Base-by-base conservation (phyloP, 2,888 invertebrate species). In the Drosophila mimetica region DNA sequence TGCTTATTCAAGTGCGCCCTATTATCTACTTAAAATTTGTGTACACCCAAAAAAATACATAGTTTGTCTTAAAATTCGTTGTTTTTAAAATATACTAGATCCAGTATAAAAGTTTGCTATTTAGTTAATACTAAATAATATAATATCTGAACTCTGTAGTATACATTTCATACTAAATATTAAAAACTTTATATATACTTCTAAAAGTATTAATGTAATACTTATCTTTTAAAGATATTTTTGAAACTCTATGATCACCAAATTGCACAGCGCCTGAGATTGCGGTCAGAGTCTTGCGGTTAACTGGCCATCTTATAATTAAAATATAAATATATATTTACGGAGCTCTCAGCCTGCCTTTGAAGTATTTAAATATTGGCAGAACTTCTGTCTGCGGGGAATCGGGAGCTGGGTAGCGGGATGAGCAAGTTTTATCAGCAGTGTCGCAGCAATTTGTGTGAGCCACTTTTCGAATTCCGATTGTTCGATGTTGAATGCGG, bases 391-490 rank as follows among this genome's bases (percentile, higher is more conserved):
- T 37, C 42, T 58, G 16, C n/a, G 3, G 16, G 9, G 44, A 30
- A 4, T 1, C 11, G 11, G n/a, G n/a, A n/a, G 16, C n/a, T 2
- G 16, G 9, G 44, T 11, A 4, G 0, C 11, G 11, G 11, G 25
- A 22, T 30, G 30, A 14, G 73, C 36, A 58, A 65, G 57, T 81
- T 72, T 87, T 84, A 81, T 87, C 82, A 73, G 73, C 76, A 65
- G 42, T 83, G 86, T 84, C 64, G 67, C 70, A 64, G 57, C 71
- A 71, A 71, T 75, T 75, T 81, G 71, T 77, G 36, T 44, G 50
- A 28, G 71, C 54, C 37, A 75, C 61, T 80, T 87, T 71, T 69
- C 53, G 72, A 76, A 86, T 86, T 71, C 77, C 80, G 67, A 83
- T 79, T 74, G 79, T 79, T 86, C 65, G 60, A 65, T 70, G 76